A percentile compares a stretch with the other conserved stretches of the same genome.
These are phyloP conservation scores for Terrapene triunguis DNA, from an alignment of 2,113 vertebrate genomes.

Conservation along the genomic window DNA sequence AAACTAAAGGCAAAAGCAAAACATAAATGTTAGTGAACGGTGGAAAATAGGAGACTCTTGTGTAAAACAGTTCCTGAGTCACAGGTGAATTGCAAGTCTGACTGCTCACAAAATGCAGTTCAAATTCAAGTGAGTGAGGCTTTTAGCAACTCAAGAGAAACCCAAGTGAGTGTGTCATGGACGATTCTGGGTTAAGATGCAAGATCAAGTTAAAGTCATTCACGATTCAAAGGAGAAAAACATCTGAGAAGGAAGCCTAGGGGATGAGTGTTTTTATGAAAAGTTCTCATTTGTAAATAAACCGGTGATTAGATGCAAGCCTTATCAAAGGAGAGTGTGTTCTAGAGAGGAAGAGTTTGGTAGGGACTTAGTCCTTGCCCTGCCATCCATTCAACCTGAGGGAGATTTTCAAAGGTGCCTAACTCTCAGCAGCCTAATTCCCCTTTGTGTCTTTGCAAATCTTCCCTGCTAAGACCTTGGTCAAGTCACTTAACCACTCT, in stretches of 20 bases:
- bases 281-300: not conserved
- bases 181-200: rapidly evolving
- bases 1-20: conserved; percentile 25
- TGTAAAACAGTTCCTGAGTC: not conserved
- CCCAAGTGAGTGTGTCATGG: not conserved
- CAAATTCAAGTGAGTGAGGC: not conserved
- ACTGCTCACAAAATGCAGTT: not conserved
- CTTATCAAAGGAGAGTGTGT: not conserved
- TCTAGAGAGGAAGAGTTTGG: not conserved
- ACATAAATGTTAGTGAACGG: not conserved
- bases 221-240: not conserved
- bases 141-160: not conserved
- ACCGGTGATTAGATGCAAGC: not conserved
- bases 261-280: not conserved
- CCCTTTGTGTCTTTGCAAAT: not conserved
- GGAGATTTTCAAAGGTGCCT: not conserved
- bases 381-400: not conserved
- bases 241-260: not conserved
- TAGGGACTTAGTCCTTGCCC: not conserved
- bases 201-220: not conserved
- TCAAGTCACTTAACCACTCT: not conserved
- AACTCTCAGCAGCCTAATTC: not conserved
- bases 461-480: not conserved
- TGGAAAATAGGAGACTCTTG: rapidly evolving
- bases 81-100: not conserved